Conservation (phyloP, 2,888 invertebrate genomes). For the Ormyrus rosae region DNA sequence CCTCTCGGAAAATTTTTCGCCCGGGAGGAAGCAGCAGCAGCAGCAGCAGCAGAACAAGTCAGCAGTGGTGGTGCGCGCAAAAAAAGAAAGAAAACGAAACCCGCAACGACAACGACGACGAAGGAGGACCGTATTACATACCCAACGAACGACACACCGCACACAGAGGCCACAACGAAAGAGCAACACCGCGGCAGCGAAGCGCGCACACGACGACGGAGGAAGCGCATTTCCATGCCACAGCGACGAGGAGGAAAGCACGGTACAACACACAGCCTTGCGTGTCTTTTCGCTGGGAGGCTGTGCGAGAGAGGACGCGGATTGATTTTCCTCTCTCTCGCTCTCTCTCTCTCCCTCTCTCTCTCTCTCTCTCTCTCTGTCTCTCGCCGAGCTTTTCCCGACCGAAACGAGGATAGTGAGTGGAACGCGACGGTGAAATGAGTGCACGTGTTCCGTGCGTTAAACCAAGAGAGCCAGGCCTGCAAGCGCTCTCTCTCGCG, state of each 20-base stretch:
- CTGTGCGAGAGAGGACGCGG: constrained; percentile 32
- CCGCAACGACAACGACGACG: constrained; percentile 1
- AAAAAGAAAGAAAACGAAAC: background rate
- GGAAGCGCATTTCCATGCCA: constrained; percentile 58
- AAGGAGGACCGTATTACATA: constrained; percentile 6
- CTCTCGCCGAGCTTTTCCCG: constrained; percentile 3
- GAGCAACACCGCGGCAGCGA: too few relatives aligned
- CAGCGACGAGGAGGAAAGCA: constrained; percentile 72
- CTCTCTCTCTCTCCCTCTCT: constrained; percentile 37
- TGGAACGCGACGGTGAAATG: constrained; percentile 51
- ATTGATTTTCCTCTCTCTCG: constrained; percentile 50
- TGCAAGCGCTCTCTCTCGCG: too few relatives aligned
- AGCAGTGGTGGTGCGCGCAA: background rate
- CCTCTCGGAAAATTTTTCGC: too few relatives aligned
- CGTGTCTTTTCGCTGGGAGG: too few relatives aligned
- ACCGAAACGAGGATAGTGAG: constrained; percentile 44
- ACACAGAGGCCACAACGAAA: too few relatives aligned
- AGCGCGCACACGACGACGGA: too few relatives aligned
- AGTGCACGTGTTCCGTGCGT: constrained; percentile 59
- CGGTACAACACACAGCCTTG: background rate
- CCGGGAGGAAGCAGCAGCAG: too few relatives aligned
- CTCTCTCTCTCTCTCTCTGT: constrained; percentile 52
- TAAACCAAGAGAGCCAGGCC: constrained; percentile 25
- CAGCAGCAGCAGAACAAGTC: too few relatives aligned
- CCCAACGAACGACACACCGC: constrained; percentile 24